These are phyloP conservation scores for Notechis scutatus DNA, from an alignment of 2,113 vertebrate genomes.

Conservation along the genomic window DNA sequence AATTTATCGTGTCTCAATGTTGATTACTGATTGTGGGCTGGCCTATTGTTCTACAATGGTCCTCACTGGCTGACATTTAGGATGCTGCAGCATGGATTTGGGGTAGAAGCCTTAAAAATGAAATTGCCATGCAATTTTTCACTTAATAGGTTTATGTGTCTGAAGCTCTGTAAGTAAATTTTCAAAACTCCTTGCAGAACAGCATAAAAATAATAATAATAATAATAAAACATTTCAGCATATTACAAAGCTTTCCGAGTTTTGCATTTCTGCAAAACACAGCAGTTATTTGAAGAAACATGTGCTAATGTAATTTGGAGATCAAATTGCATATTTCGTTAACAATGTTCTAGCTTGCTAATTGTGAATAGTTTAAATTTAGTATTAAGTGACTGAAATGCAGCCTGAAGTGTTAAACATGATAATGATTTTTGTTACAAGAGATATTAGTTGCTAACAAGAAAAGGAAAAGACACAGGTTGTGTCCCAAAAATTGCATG, in stretches of 20 bases:
- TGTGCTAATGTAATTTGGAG: not conserved
- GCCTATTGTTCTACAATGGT: not conserved
- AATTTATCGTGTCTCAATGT: not conserved
- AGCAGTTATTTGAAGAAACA: not conserved
- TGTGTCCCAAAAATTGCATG: not conserved
- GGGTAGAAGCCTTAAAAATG: not conserved
- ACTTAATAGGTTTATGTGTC: not conserved
- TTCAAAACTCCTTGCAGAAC: not conserved
- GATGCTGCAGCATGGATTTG: not conserved
- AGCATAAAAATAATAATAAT: not conserved
- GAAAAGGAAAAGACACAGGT: not conserved
- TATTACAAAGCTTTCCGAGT: not conserved
- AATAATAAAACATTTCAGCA: not conserved
- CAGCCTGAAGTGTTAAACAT: not conserved
- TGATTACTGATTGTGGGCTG: not conserved
- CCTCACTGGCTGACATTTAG: not conserved
- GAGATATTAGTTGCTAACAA: not conserved
- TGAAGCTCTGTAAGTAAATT: not conserved
- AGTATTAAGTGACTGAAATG: slow-evolving; percentile 29
- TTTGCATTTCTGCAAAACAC: slow-evolving; percentile 7
- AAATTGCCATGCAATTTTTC: not conserved
- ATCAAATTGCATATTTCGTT: slow-evolving; percentile 10
- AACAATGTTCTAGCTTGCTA: slow-evolving; percentile 8
- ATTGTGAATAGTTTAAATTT: slow-evolving; percentile 20
- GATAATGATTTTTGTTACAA: slow-evolving; percentile 1